Evolutionary conservation across 2,797 vertebrate species (phyloP).

Genomic region (Gambusia yucatana): DNA sequence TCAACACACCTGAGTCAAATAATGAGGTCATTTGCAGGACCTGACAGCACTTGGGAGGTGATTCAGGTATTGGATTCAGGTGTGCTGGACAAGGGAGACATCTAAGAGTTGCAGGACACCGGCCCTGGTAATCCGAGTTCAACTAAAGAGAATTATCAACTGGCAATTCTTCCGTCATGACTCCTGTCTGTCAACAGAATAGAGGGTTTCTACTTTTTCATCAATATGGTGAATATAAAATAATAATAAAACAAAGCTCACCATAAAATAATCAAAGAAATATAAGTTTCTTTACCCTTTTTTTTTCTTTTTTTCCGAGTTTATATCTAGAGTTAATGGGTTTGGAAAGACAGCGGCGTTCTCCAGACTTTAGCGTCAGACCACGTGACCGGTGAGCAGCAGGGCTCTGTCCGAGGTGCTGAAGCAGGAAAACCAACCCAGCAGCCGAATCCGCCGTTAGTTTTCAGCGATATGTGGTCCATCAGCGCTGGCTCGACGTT

Average conservation of each 20-base stretch:
- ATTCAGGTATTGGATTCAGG: no score
- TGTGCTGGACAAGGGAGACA: no score
- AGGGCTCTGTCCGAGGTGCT: conserved; percentile 1
- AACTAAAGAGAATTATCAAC: not conserved
- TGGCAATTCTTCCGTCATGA: not conserved
- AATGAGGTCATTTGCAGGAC: no score
- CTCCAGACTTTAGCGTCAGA: not conserved
- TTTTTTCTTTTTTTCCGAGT: no score
- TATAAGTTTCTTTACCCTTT: not conserved
- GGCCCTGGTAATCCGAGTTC: not conserved
- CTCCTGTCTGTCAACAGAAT: not conserved
- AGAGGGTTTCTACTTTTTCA: not conserved
- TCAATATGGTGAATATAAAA: not conserved
- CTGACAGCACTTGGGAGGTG: no score
- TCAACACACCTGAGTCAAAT: no score
- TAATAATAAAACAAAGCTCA: not conserved
- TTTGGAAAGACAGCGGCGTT: not conserved
- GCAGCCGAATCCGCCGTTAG: not conserved
- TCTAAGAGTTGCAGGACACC: no score
- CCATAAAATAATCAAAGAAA: not conserved
- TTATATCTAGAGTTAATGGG: no score
- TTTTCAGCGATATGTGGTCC: not conserved
- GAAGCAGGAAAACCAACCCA: not conserved
- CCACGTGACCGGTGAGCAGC: not conserved
- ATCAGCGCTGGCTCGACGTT: not conserved